These are phyloP conservation scores for Actenoides hombroni DNA, from an alignment of 2,113 vertebrate species.

Conservation along the genomic window DNA sequence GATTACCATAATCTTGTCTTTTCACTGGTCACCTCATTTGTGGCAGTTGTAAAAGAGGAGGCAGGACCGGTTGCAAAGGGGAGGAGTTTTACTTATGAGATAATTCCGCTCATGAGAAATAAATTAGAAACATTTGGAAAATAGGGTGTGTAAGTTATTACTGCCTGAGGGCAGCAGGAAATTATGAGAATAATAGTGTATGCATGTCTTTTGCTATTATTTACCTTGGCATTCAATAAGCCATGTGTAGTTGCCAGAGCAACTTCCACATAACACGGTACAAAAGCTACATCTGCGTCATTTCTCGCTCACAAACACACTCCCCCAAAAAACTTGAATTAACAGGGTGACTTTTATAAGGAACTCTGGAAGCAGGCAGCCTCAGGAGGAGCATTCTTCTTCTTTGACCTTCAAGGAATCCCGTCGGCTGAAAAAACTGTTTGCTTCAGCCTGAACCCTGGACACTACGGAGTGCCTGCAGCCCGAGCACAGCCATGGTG, in stretches of 20 bases:
- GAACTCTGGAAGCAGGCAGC: neutral
- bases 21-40: neutral
- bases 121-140: slow-evolving; percentile 72
- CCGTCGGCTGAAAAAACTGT: neutral
- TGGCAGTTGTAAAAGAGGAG: neutral
- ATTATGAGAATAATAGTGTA: slow-evolving; percentile 55
- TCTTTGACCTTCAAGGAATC: neutral
- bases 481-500: neutral
- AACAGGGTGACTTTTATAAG: neutral
- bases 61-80: neutral
- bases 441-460: neutral
- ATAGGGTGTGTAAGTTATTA: slow-evolving; percentile 70
- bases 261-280: neutral
- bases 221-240: slow-evolving; percentile 65
- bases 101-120: slow-evolving; percentile 66
- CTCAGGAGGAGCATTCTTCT: neutral
- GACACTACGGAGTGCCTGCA: neutral
- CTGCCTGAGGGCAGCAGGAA: slow-evolving; percentile 66
- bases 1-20: neutral
- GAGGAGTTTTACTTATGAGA: slow-evolving; percentile 45
- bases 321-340: neutral
- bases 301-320: neutral
- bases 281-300: neutral
- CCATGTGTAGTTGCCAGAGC: slow-evolving; percentile 24
- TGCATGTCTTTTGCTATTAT: slow-evolving; percentile 51